Evolutionary conservation across 2,888 invertebrate species (phyloP).

Genomic region (Tetramorium bicarinatum): DNA sequence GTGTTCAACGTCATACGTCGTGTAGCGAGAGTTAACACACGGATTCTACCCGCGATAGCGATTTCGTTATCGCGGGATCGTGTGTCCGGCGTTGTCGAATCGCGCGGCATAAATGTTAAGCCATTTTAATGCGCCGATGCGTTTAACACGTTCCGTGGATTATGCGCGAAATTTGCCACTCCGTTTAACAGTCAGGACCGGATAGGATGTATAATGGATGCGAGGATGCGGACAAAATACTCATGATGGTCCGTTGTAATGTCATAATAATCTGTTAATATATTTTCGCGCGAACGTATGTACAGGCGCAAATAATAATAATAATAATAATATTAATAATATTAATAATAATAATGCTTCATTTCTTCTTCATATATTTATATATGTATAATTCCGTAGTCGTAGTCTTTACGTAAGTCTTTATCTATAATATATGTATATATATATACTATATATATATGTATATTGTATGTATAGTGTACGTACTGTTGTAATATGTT

Average conservation of each 20-base stretch:
- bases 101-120: constrained; percentile 49
- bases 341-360: constrained; percentile 71
- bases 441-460: constrained; percentile 75
- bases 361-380: constrained; percentile 78
- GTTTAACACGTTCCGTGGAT: constrained; percentile 52
- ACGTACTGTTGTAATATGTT: constrained; percentile 77
- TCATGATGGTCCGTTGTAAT: constrained; percentile 68
- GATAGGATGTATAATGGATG: constrained; percentile 53
- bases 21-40: not conserved
- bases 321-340: constrained; percentile 80
- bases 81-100: constrained; percentile 43
- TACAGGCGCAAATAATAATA: constrained; percentile 85
- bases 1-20: not conserved
- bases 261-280: constrained; percentile 86
- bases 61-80: constrained; percentile 33
- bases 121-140: constrained; percentile 54
- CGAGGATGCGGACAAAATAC: constrained; percentile 60
- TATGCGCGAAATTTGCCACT: constrained; percentile 53
- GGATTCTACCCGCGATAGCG: not conserved
- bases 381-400: constrained; percentile 81
- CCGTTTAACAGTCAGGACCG: constrained; percentile 52
- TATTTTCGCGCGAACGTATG: constrained; percentile 86
- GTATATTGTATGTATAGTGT: constrained; percentile 73
- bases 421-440: constrained; percentile 80
- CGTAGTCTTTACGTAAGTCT: constrained; percentile 74